Evolutionary conservation across 2,888 invertebrate genomes (phyloP).

Genomic region (Drosophila helvetica): DNA sequence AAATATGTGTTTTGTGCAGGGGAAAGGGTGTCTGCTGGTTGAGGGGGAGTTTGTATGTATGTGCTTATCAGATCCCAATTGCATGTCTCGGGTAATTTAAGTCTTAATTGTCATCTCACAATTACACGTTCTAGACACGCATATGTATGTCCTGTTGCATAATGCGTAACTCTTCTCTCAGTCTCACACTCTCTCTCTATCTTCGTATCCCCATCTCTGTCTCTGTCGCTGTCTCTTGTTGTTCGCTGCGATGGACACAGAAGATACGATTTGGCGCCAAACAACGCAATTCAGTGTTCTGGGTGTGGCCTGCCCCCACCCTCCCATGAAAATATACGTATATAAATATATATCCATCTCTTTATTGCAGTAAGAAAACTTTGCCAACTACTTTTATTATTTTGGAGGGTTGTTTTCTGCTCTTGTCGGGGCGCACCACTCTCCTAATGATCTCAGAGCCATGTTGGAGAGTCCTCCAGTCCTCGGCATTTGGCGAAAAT

Average conservation of each 20-base stretch:
- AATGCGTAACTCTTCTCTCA: background rate
- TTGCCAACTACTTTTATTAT: constrained; percentile 6
- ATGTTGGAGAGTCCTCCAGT: constrained; percentile 13
- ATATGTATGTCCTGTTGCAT: constrained; percentile 29
- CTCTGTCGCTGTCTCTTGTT: constrained; percentile 25
- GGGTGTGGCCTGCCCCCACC: constrained; percentile 19
- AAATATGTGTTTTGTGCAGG: background rate
- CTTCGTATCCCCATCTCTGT: constrained; percentile 2
- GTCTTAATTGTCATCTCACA: constrained; percentile 21
- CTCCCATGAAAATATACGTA: background rate
- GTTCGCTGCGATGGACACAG: constrained; percentile 5
- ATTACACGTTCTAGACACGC: constrained; percentile 19
- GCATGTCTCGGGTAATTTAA: constrained; percentile 31
- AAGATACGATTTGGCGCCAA: constrained; percentile 27
- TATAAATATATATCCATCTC: constrained; percentile 14
- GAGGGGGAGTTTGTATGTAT: too few relatives aligned
- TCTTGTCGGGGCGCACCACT: background rate
- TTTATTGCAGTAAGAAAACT: constrained; percentile 21
- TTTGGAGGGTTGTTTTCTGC: constrained; percentile 31
- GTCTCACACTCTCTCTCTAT: background rate
- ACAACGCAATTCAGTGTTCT: constrained; percentile 17
- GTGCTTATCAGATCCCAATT: constrained; percentile 5
- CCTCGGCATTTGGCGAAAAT: constrained; percentile 24
- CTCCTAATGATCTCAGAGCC: constrained; percentile 36
- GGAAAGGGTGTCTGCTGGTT: too few relatives aligned